phyloP scores from a whole-genome alignment of 2,797 vertebrate genomes.

The Nasua narica region DNA sequence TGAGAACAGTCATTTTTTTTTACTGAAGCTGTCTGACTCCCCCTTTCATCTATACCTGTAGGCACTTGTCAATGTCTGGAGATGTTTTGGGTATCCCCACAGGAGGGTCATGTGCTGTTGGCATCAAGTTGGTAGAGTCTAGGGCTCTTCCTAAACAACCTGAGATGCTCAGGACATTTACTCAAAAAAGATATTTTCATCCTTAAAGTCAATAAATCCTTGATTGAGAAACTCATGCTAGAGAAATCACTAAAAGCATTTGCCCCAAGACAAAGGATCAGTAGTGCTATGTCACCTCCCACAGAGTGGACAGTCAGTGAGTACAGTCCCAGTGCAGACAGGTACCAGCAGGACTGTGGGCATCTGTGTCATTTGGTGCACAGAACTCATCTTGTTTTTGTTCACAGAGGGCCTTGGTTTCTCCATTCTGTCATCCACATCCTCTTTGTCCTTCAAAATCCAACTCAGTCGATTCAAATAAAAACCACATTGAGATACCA shows the following conservation, averaged over 20 bases:
- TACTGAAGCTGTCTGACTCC: too few relatives aligned
- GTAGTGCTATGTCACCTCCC: neutral
- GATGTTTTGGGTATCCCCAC: neutral
- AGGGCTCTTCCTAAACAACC: too few relatives aligned
- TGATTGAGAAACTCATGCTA: neutral
- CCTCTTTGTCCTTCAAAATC: too few relatives aligned
- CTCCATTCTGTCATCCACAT: too few relatives aligned
- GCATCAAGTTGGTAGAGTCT: neutral
- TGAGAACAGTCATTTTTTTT: neutral
- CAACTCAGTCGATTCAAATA: too few relatives aligned
- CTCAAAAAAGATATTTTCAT: neutral
- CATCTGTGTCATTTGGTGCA: too few relatives aligned
- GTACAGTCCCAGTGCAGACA: neutral
- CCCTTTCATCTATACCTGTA: neutral
- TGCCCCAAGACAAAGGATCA: neutral
- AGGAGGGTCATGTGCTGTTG: neutral
- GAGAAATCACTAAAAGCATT: neutral
- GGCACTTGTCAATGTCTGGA: neutral
- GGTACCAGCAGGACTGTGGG: neutral
- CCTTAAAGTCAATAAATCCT: neutral
- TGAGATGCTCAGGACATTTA: neutral
- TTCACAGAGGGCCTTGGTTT: too few relatives aligned
- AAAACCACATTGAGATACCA: too few relatives aligned
- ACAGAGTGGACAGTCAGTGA: too few relatives aligned
- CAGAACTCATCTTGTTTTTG: neutral